Base-by-base conservation (phyloP, 1,140 invertebrate genomes). In the silkworm (Bombyx mori) region DNA sequence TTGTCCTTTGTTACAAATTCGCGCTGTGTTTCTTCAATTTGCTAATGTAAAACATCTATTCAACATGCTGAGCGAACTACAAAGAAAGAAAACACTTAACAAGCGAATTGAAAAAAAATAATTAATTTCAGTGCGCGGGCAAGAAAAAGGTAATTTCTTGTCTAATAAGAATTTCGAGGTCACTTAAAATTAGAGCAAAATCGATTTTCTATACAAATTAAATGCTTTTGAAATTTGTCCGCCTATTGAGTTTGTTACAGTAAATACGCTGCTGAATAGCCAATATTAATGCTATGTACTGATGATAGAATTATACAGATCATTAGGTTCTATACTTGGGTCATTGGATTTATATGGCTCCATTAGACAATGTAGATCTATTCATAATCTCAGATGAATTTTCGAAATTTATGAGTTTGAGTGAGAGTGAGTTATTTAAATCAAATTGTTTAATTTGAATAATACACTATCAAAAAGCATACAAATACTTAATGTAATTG, bases 41-140 rank as follows among this genome's bases (percentile, higher is more conserved):
- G 44, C 18, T 54, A 42, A 44, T 43, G 8, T 44, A 42, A 35
- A 35, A 9, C 26, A 9, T 8, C 9, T 12, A 12, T 12, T 18
- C 22, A n/a, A 44, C n/a, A 42, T 54, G 52, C 52, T 44, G 1
- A 43, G 52, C 52, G 52, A 54, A 54, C 52, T 54, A 44, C 42
- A 54, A 54, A 54, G 48, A 44, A 54, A 42, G 49, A 51, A 52
- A 35, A 52, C 35, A 52, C 8, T 35, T 12, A 35, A 9, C 12
- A 8, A 35, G 18, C 26, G 10, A 35, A 35, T 52, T 51, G 22
- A 35, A 35, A 35, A 18, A 52, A 9, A 42, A 35, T 26, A 52
- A 52, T 54, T 54, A 54, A 54, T 18, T 44, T 54, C 52, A 12
- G 12, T 12, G 44, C 42, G 8, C 3, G 8, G 6, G 43, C 10